A percentile compares a stretch with the other conserved stretches of the same genome.
phyloP scores from a whole-genome alignment of 1,140 invertebrate genomes.

The Megalonaias nervosa region DNA sequence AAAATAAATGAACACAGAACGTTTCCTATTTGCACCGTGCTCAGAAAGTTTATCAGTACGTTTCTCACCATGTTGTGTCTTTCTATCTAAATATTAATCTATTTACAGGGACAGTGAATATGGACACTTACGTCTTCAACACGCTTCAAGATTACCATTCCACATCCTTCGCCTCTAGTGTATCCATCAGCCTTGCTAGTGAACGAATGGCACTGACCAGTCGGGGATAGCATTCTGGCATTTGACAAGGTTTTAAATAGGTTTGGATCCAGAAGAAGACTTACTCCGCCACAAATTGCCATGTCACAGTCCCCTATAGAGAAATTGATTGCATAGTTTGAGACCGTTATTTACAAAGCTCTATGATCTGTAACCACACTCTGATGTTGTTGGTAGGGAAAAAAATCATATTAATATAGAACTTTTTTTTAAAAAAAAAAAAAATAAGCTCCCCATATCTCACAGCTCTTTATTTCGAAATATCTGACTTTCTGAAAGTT shows the following conservation, averaged over 20 bases:
- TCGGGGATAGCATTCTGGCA: slow-evolving; percentile 53
- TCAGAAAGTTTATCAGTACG: not conserved
- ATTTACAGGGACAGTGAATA: not conserved
- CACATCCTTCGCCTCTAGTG: slow-evolving; percentile 58
- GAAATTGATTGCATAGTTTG: not conserved
- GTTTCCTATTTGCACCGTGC: not conserved
- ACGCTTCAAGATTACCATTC: slow-evolving; percentile 53
- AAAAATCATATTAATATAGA: no score
- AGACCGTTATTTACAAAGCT: no score
- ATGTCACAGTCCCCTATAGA: slow-evolving; percentile 51
- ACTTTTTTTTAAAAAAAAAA: no score
- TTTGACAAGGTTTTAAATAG: slow-evolving; percentile 52
- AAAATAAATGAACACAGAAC: not conserved
- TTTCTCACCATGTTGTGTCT: not conserved
- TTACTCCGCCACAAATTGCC: slow-evolving; percentile 57
- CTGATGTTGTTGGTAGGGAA: no score
- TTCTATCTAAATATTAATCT: not conserved
- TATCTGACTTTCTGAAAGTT: no score
- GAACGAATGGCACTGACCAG: slow-evolving; percentile 55
- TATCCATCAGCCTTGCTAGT: slow-evolving; percentile 55
- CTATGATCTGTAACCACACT: no score
- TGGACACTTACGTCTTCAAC: slow-evolving; percentile 39
- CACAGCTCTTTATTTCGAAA: no score
- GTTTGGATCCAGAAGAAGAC: slow-evolving; percentile 48
- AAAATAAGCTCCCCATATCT: no score